Conservation (phyloP, 2,113 vertebrate species). For the Aldabrachelys gigantea region DNA sequence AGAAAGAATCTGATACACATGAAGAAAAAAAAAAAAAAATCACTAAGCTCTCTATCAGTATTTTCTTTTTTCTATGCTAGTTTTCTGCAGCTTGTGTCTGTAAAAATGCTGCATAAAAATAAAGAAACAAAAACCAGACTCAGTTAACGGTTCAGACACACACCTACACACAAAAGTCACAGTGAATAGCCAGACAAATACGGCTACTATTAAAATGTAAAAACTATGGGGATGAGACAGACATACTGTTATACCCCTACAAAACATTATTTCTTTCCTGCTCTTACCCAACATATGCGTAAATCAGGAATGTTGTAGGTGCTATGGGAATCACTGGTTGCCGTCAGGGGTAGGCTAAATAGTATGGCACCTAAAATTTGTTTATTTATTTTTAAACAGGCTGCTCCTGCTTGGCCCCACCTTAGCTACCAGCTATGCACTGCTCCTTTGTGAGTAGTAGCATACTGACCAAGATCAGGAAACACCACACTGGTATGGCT, state of each 20-base stretch:
- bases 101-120: background rate
- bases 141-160: background rate
- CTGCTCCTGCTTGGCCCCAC: background rate
- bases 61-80: background rate
- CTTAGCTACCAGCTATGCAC: background rate
- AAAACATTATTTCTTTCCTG: background rate
- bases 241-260: background rate
- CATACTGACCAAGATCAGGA: background rate
- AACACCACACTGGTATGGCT: background rate
- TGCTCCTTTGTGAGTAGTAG: background rate
- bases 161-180: background rate
- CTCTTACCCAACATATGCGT: background rate
- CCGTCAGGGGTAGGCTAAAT: background rate
- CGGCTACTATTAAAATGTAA: background rate
- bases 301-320: background rate
- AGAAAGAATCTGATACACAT: background rate
- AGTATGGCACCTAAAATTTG: background rate
- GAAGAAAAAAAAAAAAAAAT: background rate
- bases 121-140: background rate
- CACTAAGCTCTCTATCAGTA: background rate
- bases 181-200: background rate
- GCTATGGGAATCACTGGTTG: fast-evolving
- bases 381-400: background rate
- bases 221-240: background rate
- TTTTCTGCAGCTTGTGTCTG: background rate